Conservation (phyloP, 2,113 vertebrate species). For the Syngnathus scovelli region DNA sequence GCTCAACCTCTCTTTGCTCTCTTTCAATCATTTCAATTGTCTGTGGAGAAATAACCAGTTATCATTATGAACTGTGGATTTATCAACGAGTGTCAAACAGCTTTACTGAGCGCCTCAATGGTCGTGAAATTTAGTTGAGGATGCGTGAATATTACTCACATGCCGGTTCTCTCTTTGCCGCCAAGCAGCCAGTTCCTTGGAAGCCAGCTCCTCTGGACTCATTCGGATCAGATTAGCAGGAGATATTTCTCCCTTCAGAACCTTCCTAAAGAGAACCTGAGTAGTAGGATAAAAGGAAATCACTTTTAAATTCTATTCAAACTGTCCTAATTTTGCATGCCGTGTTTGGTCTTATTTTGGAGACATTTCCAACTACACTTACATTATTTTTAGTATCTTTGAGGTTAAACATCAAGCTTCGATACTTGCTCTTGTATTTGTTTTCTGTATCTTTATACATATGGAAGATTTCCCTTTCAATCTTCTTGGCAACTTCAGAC, state of each 20-base stretch:
- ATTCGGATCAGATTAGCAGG: slow-evolving; percentile 90
- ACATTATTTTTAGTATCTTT: slow-evolving; percentile 97
- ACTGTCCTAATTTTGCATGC: not conserved
- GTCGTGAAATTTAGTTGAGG: not conserved
- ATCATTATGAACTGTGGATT: not conserved
- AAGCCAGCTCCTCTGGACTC: slow-evolving; percentile 96
- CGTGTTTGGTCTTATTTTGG: not conserved
- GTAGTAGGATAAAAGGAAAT: not conserved
- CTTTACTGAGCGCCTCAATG: not conserved
- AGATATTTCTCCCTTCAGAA: slow-evolving; percentile 91
- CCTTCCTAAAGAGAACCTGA: slow-evolving; percentile 91
- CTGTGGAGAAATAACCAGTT: slow-evolving; percentile 59
- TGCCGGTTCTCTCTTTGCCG: slow-evolving; percentile 95
- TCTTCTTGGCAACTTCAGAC: slow-evolving; percentile 86
- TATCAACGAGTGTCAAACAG: not conserved
- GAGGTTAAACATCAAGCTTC: slow-evolving; percentile 97
- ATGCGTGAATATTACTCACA: slow-evolving; percentile 67
- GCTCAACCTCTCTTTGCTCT: slow-evolving; percentile 92
- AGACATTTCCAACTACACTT: slow-evolving; percentile 51
- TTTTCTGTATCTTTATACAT: slow-evolving; percentile 94
- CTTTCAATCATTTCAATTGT: slow-evolving; percentile 99
- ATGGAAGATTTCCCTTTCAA: slow-evolving; percentile 90
- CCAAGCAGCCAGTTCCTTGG: slow-evolving; percentile 96
- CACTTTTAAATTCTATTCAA: not conserved
- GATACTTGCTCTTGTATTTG: slow-evolving; percentile 98